phyloP scores from a whole-genome alignment of 2,888 invertebrate species.

The Eumerus sabulonum region DNA sequence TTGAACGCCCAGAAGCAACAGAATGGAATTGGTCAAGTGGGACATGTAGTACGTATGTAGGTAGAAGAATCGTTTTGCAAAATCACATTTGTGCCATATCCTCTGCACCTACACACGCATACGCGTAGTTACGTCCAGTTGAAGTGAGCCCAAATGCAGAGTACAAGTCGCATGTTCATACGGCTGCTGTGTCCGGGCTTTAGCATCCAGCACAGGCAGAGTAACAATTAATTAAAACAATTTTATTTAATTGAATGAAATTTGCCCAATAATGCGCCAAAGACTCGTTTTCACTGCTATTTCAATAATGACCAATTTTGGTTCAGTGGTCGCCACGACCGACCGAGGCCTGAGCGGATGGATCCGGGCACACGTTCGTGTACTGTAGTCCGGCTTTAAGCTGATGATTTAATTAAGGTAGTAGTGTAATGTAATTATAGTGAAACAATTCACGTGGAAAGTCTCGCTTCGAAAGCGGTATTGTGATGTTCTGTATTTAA shows the following conservation, averaged over 20 bases:
- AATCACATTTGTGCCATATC: slow-evolving; percentile 50
- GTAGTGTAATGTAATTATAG: slow-evolving; percentile 55
- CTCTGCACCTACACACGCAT: slow-evolving; percentile 19
- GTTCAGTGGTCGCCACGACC: slow-evolving; percentile 56
- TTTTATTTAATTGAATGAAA: slow-evolving; percentile 69
- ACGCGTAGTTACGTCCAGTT: no score
- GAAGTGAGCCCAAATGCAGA: no score
- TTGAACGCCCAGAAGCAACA: slow-evolving; percentile 42
- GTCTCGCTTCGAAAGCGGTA: slow-evolving; percentile 10
- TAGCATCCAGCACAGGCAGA: slow-evolving; percentile 11
- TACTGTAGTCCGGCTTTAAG: slow-evolving; percentile 36
- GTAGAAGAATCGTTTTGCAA: slow-evolving; percentile 42
- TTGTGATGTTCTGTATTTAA: slow-evolving; percentile 23
- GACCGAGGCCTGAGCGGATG: slow-evolving; percentile 7
- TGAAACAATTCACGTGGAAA: slow-evolving; percentile 51
- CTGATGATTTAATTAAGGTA: slow-evolving; percentile 57
- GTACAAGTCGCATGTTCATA: no score
- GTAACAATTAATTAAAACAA: slow-evolving; percentile 69
- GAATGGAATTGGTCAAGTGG: slow-evolving; percentile 22
- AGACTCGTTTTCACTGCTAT: slow-evolving; percentile 66
- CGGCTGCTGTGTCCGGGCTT: no score
- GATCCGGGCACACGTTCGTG: not conserved
- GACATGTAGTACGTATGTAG: no score
- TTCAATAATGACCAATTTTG: slow-evolving; percentile 64
- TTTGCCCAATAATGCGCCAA: slow-evolving; percentile 65